Conservation (phyloP, 2,113 vertebrate genomes). For the Myrmophylax atrothorax region DNA sequence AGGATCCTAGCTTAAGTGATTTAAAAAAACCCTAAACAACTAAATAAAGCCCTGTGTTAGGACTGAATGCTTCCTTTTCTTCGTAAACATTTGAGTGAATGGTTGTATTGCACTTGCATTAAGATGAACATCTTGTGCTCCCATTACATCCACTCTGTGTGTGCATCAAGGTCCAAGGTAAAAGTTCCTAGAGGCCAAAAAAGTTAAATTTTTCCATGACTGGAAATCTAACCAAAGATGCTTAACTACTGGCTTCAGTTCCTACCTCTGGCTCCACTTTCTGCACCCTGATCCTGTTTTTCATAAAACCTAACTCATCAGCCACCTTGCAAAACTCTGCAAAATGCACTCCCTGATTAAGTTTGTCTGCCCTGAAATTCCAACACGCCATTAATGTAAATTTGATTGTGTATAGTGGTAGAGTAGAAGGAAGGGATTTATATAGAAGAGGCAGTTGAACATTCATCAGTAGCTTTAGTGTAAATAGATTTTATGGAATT, state of each 20-base stretch:
- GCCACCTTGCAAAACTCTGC: neutral
- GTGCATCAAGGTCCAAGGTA: neutral
- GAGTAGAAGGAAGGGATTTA: neutral
- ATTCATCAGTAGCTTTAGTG: neutral
- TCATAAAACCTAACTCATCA: neutral
- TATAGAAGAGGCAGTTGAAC: neutral
- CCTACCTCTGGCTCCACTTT: neutral
- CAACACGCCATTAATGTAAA: neutral
- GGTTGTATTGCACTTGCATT: neutral
- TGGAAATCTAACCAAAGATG: neutral
- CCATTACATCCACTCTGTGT: neutral
- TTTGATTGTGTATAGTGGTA: neutral
- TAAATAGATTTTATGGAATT: neutral
- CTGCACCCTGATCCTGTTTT: neutral
- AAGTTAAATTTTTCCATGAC: neutral
- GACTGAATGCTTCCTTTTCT: neutral
- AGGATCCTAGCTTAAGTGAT: neutral
- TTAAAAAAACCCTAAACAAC: neutral
- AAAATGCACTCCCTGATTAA: neutral
- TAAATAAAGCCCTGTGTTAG: neutral
- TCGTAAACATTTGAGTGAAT: neutral
- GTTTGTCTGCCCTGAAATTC: neutral
- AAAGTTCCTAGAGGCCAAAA: neutral
- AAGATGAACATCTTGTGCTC: neutral
- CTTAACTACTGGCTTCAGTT: neutral